phyloP scores from a whole-genome alignment of 2,888 invertebrate species.

The Tuberolachnus salignus region DNA sequence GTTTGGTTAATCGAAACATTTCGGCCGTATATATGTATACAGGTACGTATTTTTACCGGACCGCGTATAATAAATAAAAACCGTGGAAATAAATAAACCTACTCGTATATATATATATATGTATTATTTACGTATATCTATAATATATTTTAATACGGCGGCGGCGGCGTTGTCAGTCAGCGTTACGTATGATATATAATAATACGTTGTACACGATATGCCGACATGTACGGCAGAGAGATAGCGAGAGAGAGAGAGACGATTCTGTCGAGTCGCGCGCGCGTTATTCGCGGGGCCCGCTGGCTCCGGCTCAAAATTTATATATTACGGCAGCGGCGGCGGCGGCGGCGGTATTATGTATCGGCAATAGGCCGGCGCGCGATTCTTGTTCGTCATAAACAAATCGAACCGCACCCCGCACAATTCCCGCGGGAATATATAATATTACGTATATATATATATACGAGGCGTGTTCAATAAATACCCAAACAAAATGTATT shows the following conservation, averaged over 20 bases:
- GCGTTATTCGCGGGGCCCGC: neutral
- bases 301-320: conserved; percentile 43
- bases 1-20: conserved; percentile 35
- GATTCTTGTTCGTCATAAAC: conserved; percentile 53
- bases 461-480: too few relatives aligned
- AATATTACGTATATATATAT: too few relatives aligned
- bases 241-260: too few relatives aligned
- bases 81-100: conserved; percentile 5
- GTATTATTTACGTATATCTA: neutral
- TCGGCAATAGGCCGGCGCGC: neutral
- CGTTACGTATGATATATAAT: too few relatives aligned
- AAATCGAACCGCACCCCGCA: conserved; percentile 4
- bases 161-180: conserved; percentile 39
- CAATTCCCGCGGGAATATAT: conserved; percentile 16
- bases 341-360: neutral
- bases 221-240: too few relatives aligned
- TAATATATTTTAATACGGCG: neutral
- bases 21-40: neutral
- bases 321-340: conserved; percentile 5
- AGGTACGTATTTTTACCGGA: neutral
- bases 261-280: too few relatives aligned
- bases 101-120: too few relatives aligned
- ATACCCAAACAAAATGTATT: too few relatives aligned
- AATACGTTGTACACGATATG: too few relatives aligned
- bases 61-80: conserved; percentile 33